A percentile compares a stretch with the other conserved stretches of the same genome.
Conservation (phyloP, 2,797 vertebrate genomes). For the Setipinna tenuifilis region DNA sequence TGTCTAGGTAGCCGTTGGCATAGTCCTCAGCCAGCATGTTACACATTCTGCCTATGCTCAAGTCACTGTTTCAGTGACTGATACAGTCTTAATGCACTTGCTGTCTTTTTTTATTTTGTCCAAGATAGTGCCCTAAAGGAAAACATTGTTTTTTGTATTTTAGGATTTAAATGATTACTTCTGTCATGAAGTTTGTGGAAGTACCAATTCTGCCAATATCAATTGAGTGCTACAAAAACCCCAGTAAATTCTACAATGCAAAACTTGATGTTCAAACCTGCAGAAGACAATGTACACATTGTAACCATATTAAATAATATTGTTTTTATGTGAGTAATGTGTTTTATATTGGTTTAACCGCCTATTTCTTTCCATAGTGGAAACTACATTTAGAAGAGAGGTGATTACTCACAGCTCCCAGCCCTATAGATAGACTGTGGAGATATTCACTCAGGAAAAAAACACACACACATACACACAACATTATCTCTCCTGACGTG, state of each 20-base stretch:
- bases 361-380: not conserved
- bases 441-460: not conserved
- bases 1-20: not conserved
- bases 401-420: not conserved
- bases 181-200: not conserved
- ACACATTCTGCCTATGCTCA: not conserved
- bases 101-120: not conserved
- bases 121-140: not conserved
- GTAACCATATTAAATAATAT: not conserved
- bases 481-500: not conserved
- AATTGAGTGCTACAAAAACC: not conserved
- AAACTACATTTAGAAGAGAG: not conserved
- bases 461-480: no score
- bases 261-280: not conserved
- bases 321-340: not conserved
- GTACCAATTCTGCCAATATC: not conserved
- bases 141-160: not conserved
- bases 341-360: not conserved
- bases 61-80: not conserved
- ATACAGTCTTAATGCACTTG: not conserved
- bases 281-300: not conserved
- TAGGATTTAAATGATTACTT: not conserved
- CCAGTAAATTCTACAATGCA: no score
- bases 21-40: conserved; percentile 4
- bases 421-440: not conserved